Evolutionary conservation across 2,113 vertebrate genomes (phyloP), one percentile per base, ranked within the genome.

Genomic region (Xiphorhynchus elegans): DNA sequence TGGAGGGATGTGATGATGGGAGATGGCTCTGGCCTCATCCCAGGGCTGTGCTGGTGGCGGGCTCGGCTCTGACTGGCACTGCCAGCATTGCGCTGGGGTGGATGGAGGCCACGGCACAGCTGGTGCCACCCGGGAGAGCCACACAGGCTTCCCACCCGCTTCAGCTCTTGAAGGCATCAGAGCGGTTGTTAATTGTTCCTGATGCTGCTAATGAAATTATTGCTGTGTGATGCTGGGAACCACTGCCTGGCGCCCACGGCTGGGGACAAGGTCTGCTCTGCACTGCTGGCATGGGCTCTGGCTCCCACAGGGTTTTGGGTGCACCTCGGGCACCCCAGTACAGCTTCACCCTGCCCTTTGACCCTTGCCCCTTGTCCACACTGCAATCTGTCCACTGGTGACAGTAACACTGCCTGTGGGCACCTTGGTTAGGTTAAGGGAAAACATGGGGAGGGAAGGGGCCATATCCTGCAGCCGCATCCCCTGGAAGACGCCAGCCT

Each of bases 141-240:
- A 18, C 1, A 1, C 87, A 76, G 79, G 63, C 80, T 97, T 96
- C 46, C n/a, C 88, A 89, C 95, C 46, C 58, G 4, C 89, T 90
- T 93, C 94, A 95, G 88, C 78, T 97, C 96, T 96, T 74, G 80
- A 95, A 98, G 92, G 97, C 87, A 70, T 96, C 96, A 81, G 96
- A 97, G 95, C 96, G 94, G 96, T 97, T 96, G 96, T 97, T 98
- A 98, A 98, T 98, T 97, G 97, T 95, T 98, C 94, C 94, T 96
- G 95, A 94, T 97, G 95, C 95, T 33, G 59, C 97, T 97, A 97
- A 98, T 97, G 96, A 98, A 97, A 98, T 97, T 97, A 98, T 95
- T 77, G 82, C 92, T 95, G 96, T 4, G 14, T 17, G 31, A 93
- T 3, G 13, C 89, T 91, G 75, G 79, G 96, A 95, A 72, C 86